phyloP scores from a whole-genome alignment of 2,797 vertebrate species.

The Malurus leucopterus region DNA sequence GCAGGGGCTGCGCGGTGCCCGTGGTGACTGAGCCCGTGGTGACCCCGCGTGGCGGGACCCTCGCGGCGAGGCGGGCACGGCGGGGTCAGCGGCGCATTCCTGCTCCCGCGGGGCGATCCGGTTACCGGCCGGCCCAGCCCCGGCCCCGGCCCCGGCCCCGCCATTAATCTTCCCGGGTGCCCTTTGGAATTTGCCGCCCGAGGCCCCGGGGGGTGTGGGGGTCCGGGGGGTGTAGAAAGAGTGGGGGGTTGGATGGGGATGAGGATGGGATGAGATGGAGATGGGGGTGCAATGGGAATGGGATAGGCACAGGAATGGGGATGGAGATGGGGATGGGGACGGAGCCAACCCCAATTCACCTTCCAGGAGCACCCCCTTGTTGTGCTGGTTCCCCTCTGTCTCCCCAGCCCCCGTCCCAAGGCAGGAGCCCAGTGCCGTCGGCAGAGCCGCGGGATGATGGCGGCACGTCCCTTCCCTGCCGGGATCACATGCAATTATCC shows the following conservation, averaged over 20 bases:
- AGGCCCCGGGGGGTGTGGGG: neutral
- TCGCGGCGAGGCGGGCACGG: neutral
- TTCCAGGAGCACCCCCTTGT: fast-evolving
- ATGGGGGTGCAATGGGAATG: too few relatives aligned
- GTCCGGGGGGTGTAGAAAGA: neutral
- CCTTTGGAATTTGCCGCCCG: conserved; percentile 83
- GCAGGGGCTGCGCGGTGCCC: neutral
- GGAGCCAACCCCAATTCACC: fast-evolving
- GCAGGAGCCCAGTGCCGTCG: fast-evolving
- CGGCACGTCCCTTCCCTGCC: neutral
- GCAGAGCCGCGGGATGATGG: neutral
- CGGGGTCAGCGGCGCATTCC: conserved; percentile 28
- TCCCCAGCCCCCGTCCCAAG: neutral
- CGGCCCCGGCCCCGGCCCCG: conserved; percentile 56
- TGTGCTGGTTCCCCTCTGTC: fast-evolving
- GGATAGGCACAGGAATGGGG: neutral
- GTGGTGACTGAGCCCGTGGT: neutral
- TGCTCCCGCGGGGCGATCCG: conserved; percentile 70
- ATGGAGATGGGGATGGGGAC: neutral
- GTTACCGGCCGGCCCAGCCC: conserved; percentile 70
- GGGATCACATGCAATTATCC: neutral
- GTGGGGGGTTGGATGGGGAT: neutral
- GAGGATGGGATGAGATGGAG: neutral
- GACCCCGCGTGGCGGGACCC: neutral
- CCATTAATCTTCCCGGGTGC: conserved; percentile 84